Evolutionary conservation across 2,888 invertebrate genomes (phyloP), one percentile per base, ranked within the genome.

Genomic region (Neoitamus cyanurus): DNA sequence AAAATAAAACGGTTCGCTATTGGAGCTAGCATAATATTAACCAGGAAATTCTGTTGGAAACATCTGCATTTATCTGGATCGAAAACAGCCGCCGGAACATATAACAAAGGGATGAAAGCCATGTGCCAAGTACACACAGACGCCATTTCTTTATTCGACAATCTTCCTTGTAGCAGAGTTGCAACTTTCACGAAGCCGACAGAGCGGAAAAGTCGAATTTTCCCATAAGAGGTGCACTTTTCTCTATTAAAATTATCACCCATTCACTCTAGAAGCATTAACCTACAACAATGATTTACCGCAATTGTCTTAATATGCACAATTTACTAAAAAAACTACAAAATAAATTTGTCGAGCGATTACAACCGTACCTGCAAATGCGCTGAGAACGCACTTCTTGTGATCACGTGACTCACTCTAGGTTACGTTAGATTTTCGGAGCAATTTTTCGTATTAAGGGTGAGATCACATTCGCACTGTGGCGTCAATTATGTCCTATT

Each of bases 381-480:
- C 90, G 90, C 89, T 88, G 88, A 88, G 87, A 90, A 90, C 89
- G 90, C 90, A 90, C 90, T 89, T 89, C 88, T 88, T 88, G 87
- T 88, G 88, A 87, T 87, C 87, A 86, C 87, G 87, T 87, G 86
- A 87, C 85, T 85, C 86, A 68, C 69, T 36, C 28, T 25, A 25
- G 58, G 25, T 31, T 36, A 30, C 36, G 82, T 82, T 69, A 69
- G 36, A 36, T 37, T 34, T 75, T 75, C 37, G 36, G 25, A 75
- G 37, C 75, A 42, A 34, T 75, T 75, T 42, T 42, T 30, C 9
- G 7, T 31, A 13, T 6, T 9, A 25, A 72, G n/a, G 31, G 7
- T 13, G 15, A 2, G 34, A 31, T 72, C 34, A 34, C 30, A 34
- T 42, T n/a, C 5, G n/a, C n/a, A n/a, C n/a, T 5, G 13, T 42